Percentiles rank a stretch among this genome's conserved stretches.
These are phyloP conservation scores for Anastrepha obliqua DNA, from an alignment of 1,140 invertebrate species.

Conservation along the genomic window DNA sequence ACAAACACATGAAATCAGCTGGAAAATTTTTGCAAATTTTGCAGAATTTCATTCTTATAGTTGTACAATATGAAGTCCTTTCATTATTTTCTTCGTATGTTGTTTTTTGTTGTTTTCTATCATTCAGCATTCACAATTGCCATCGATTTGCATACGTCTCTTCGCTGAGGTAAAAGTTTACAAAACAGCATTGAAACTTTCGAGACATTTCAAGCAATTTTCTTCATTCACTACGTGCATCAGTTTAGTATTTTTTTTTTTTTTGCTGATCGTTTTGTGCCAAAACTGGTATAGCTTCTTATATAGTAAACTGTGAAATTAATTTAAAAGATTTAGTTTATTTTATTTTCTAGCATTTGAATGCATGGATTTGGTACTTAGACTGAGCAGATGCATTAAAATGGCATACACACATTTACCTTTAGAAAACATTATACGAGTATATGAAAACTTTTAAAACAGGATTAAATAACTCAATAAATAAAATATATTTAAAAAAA, in stretches of 20 bases:
- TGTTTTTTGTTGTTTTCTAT: no score
- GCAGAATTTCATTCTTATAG: neutral
- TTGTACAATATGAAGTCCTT: neutral
- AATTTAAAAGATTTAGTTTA: no score
- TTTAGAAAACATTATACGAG: no score
- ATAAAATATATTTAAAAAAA: no score
- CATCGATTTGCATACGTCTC: neutral
- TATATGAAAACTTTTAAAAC: no score
- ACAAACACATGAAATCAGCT: neutral
- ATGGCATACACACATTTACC: no score
- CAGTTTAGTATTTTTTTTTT: neutral
- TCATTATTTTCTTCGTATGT: neutral
- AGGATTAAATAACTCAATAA: no score
- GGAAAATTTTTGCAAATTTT: neutral
- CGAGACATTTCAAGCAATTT: slow-evolving; percentile 16
- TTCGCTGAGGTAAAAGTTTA: neutral
- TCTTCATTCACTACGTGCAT: neutral
- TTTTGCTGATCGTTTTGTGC: neutral
- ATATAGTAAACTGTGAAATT: no score
- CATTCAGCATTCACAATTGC: neutral
- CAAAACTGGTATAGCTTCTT: no score
- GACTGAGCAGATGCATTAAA: no score
- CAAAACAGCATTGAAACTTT: slow-evolving; percentile 4
- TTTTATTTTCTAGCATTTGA: no score
- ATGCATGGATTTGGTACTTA: no score